Conservation (phyloP, 2,797 vertebrate species). For the Margarornis squamiger region DNA sequence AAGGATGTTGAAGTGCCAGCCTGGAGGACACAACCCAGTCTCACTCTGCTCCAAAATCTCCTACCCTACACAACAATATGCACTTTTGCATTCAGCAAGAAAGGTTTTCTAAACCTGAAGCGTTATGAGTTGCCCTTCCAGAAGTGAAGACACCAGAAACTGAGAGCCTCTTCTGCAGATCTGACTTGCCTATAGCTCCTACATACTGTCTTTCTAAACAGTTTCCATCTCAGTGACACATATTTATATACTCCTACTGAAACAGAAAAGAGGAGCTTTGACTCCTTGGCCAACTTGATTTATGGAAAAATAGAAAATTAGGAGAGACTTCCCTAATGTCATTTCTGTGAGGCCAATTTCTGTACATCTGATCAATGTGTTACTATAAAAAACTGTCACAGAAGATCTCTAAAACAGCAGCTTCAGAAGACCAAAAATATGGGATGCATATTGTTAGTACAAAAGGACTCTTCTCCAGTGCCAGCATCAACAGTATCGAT, state of each 20-base stretch:
- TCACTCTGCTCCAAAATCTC: not conserved
- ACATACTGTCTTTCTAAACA: not conserved
- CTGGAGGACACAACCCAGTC: not conserved
- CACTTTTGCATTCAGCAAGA: not conserved
- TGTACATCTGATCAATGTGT: conserved; percentile 36
- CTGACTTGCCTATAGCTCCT: not conserved
- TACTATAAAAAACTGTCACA: conserved; percentile 1
- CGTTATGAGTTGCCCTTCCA: not conserved
- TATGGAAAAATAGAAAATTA: conserved; percentile 29
- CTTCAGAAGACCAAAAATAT: not conserved
- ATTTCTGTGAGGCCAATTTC: conserved; percentile 36
- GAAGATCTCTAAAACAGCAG: conserved; percentile 15
- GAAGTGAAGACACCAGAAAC: not conserved
- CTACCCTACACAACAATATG: accelerated
- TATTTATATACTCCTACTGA: accelerated
- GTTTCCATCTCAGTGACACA: not conserved
- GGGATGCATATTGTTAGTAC: not conserved
- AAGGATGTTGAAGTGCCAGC: not conserved
- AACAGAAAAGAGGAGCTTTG: not conserved
- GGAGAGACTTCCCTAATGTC: not conserved
- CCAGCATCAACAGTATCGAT: not conserved
- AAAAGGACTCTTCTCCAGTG: not conserved
- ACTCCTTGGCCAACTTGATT: not conserved
- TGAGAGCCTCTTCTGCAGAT: not conserved
- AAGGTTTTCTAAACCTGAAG: not conserved